Base-by-base conservation (phyloP, 2,797 vertebrate species). In the Acridotheres tristis region DNA sequence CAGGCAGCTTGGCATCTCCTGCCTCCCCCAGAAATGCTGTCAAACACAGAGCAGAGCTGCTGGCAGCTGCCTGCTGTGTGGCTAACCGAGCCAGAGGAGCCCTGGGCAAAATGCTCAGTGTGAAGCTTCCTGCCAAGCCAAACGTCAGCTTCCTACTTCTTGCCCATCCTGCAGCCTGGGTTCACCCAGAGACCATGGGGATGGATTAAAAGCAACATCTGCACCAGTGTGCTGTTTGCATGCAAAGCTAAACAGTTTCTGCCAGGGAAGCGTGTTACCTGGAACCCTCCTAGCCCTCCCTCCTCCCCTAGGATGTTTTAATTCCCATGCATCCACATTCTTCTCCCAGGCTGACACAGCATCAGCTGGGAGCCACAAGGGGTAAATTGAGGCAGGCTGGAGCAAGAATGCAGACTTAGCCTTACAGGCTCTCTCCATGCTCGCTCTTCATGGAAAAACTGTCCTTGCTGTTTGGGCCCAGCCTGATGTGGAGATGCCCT, bases 31-130 rank as follows among this genome's bases (percentile, higher is more conserved):
- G 83, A 38, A 85, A 34, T 0, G 1, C 82, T 89, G 78, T 65
- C 51, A 23, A 40, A 30, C 72, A 65, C 82, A 40, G 13, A 59
- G 32, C 38, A 57, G 59, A n/a, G 62, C 93, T 65, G 80, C 18
- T 74, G 86, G 92, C 63, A 91, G 82, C 77, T 91, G 85, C 54
- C 76, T 30, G 34, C n/a, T 26, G 13, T 32, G 73, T 9, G 9
- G 51, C 78, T 53, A 55, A 79, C 0, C 0, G 63, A 88, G 63
- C 62, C 0, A 1, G 66, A 93, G 78, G 22, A 89, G 84, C 90
- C 77, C 66, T 27, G 53, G 86, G 69, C 62, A 75, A 88, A 86
- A 66, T 0, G 27, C 85, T 89, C 7, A 2, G 61, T 0, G 0
- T 40, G 88, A 67, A 79, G 27, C 59, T 74, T 88, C 48, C 53